phyloP scores from a whole-genome alignment of 2,888 invertebrate genomes.

The Drosophila kuntzei region DNA sequence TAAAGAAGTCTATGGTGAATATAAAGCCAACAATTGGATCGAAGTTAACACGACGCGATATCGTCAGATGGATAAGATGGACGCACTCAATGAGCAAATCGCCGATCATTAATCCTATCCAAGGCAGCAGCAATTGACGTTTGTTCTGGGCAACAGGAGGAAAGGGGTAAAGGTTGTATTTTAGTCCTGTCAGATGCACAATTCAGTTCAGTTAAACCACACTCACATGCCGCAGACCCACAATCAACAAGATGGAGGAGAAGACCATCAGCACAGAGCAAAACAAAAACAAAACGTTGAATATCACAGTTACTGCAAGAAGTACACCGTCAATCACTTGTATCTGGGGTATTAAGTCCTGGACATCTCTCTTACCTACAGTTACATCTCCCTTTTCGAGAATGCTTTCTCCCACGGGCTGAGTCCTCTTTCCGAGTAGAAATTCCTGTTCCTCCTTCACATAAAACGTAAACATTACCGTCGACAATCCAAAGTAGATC shows the following conservation, averaged over 20 bases:
- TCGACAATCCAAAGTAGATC: conserved; percentile 89
- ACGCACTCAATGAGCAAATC: conserved; percentile 89
- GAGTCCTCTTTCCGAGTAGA: conserved; percentile 87
- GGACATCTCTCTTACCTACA: conserved; percentile 72
- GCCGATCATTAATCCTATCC: conserved; percentile 89
- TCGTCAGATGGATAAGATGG: conserved; percentile 89
- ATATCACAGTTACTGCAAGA: conserved; percentile 90
- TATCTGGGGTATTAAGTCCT: not conserved
- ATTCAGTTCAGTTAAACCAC: not conserved
- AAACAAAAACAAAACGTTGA: conserved; percentile 89
- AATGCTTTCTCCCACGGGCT: conserved; percentile 87
- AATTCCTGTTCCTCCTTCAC: conserved; percentile 89
- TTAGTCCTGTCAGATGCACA: not conserved
- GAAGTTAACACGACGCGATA: conserved; percentile 89
- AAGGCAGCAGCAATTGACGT: conserved; percentile 90
- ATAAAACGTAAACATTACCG: conserved; percentile 88
- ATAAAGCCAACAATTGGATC: conserved; percentile 91
- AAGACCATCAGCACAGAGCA: conserved; percentile 90
- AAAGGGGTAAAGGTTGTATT: conserved; percentile 5
- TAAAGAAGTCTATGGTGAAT: conserved; percentile 92
- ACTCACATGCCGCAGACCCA: conserved; percentile 90
- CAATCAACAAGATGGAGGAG: conserved; percentile 88
- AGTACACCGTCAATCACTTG: conserved; percentile 45
- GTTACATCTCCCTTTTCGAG: conserved; percentile 87
- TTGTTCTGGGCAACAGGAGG: conserved; percentile 87